A percentile compares a stretch with the other conserved stretches of the same genome.
Conservation (phyloP, 2,888 invertebrate species). For the Xylota sylvarum region DNA sequence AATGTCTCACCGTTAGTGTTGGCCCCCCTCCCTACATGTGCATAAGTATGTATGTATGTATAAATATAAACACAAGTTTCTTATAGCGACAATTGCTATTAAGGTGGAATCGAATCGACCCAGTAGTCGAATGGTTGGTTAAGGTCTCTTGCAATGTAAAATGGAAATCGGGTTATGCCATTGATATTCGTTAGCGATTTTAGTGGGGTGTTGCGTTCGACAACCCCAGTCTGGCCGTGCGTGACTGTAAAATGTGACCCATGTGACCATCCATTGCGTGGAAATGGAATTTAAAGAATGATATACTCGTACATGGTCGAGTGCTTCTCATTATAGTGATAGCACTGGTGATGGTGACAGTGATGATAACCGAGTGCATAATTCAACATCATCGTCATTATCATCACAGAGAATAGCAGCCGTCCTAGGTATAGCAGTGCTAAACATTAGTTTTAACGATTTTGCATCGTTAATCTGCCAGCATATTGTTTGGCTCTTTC, state of each 20-base stretch:
- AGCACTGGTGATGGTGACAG: neutral
- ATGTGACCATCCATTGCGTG: constrained; percentile 2
- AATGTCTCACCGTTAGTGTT: too few relatives aligned
- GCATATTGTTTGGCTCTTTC: constrained; percentile 29
- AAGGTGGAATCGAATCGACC: neutral
- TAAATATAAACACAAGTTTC: neutral
- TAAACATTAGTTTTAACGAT: constrained; percentile 38
- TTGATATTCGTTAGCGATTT: constrained; percentile 24
- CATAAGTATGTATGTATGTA: neutral
- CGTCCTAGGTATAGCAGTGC: constrained; percentile 7
- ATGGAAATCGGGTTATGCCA: constrained; percentile 11
- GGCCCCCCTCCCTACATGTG: too few relatives aligned
- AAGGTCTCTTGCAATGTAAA: neutral
- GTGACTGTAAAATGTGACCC: neutral
- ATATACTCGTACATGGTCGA: constrained; percentile 6
- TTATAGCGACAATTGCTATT: neutral
- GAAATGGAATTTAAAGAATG: constrained; percentile 6
- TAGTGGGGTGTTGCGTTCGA: neutral
- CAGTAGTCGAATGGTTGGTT: neutral
- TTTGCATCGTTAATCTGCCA: constrained; percentile 34
- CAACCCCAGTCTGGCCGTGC: neutral
- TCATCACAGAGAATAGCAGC: neutral
- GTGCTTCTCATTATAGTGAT: neutral
- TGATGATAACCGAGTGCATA: constrained; percentile 4
- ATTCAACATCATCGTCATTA: constrained; percentile 9